Evolutionary conservation across 2,113 vertebrate genomes (phyloP).

Genomic region (Benitochromis conjunctus): DNA sequence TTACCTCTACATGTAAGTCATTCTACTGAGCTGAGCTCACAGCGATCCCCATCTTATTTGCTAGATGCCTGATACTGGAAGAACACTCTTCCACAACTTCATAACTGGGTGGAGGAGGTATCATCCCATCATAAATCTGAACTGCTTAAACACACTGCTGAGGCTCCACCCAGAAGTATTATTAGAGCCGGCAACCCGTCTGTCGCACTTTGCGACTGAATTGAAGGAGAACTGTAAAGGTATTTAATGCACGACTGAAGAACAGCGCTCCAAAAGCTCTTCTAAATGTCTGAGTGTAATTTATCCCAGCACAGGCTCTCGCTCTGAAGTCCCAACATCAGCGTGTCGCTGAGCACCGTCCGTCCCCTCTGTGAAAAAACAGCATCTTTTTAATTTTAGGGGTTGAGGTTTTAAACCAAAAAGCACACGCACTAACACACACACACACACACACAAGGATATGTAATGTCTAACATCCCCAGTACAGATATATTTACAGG

Average conservation of each 20-base stretch:
- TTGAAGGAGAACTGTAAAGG: neutral
- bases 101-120: neutral
- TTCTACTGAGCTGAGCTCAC: neutral
- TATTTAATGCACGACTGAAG: neutral
- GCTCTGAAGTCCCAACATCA: constrained; percentile 27
- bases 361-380: constrained; percentile 5
- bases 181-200: neutral
- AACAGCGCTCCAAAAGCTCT: constrained; percentile 19
- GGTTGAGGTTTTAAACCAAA: constrained; percentile 10
- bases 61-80: neutral
- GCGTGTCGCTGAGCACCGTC: constrained; percentile 7
- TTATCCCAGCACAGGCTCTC: constrained; percentile 4
- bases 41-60: neutral
- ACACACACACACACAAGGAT: neutral
- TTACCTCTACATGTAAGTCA: neutral
- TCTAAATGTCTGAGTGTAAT: constrained; percentile 21
- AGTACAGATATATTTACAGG: neutral
- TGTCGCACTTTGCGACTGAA: neutral
- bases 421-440: neutral
- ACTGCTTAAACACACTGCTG: neutral
- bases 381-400: constrained; percentile 47
- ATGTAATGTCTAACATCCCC: neutral
- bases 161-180: neutral
- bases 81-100: neutral
- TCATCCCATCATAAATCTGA: neutral